Base-by-base conservation (phyloP, 2,113 vertebrate genomes). In the Anhinga anhinga region DNA sequence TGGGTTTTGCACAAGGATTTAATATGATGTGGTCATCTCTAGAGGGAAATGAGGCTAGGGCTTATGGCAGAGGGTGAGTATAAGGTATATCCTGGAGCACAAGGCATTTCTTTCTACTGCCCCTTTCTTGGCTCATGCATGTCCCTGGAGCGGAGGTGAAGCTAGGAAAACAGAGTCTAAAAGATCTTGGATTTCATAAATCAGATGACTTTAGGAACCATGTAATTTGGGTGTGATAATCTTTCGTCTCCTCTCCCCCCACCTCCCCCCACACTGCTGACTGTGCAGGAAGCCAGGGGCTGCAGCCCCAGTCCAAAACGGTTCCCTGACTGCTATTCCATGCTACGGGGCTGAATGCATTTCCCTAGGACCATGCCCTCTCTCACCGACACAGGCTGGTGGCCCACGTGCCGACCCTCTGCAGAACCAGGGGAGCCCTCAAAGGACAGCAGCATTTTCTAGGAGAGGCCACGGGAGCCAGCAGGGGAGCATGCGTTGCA, bases 401-500 rank as follows among this genome's bases (percentile, higher is more conserved):
- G 56, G 34, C 29, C 49, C 25, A 5, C 1, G 4, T 36, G 44
- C 50, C 42, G 38, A 47, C 40, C 25, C 29, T 45, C 38, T 65
- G 44, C 13, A 13, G 11, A 4, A 32, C 30, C 38, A 53, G 42
- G 25, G 26, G 15, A 62, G 18, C 49, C 47, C 58, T 36, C 30
- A 14, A 36, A 90, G 29, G 42, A 38, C 27, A 30, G 55, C 50
- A 84, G 45, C 3, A 1, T 11, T 61, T 72, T n/a, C 10, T 22
- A 34, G 40, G 19, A 49, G n/a, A 25, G n/a, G 40, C 40, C 67
- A 7, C 0, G 0, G 32, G 19, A 67, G 67, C 30, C 59, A 49
- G 30, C 0, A 2, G 10, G 32, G 9, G 22, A 61, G 12, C 6
- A 0, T 3, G 8, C 16, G 14, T 11, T 8, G 17, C 34, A 15